phyloP scores from a whole-genome alignment of 2,888 invertebrate genomes.

The Dione juno region DNA sequence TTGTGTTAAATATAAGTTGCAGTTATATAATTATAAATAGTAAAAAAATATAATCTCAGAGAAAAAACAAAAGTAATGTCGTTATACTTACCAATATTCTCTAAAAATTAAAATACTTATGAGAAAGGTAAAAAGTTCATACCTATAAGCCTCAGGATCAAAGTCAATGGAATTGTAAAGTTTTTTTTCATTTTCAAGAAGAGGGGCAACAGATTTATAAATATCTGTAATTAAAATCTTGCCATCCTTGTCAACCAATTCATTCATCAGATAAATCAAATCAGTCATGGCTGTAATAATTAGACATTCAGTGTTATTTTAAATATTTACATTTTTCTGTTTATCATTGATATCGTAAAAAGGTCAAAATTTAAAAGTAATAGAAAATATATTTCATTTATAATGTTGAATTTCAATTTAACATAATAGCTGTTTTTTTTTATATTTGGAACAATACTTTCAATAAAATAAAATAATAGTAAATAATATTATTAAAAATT shows the following conservation, averaged over 20 bases:
- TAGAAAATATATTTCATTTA: neutral
- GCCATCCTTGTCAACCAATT: conserved; percentile 93
- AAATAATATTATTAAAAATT: neutral
- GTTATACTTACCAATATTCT: too few species aligned
- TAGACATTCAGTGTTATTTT: neutral
- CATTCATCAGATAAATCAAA: conserved; percentile 92
- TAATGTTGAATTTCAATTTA: neutral
- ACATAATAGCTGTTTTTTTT: too few species aligned
- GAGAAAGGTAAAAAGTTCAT: conserved; percentile 29
- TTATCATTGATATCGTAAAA: neutral
- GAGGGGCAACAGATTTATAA: conserved; percentile 90
- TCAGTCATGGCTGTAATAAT: conserved; percentile 90
- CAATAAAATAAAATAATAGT: neutral
- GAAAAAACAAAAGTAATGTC: too few species aligned
- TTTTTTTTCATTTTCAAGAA: conserved; percentile 87
- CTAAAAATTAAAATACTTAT: neutral
- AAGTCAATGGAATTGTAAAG: conserved; percentile 94
- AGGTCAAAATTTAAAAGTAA: neutral
- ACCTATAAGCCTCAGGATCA: conserved; percentile 90
- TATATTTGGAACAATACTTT: neutral
- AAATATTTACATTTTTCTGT: neutral
- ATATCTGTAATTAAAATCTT: conserved; percentile 93
- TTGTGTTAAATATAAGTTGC: too few species aligned
- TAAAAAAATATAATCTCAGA: too few species aligned
- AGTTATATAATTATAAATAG: too few species aligned